Conservation (phyloP, 2,888 invertebrate genomes). For the Epinotia bilunana region DNA sequence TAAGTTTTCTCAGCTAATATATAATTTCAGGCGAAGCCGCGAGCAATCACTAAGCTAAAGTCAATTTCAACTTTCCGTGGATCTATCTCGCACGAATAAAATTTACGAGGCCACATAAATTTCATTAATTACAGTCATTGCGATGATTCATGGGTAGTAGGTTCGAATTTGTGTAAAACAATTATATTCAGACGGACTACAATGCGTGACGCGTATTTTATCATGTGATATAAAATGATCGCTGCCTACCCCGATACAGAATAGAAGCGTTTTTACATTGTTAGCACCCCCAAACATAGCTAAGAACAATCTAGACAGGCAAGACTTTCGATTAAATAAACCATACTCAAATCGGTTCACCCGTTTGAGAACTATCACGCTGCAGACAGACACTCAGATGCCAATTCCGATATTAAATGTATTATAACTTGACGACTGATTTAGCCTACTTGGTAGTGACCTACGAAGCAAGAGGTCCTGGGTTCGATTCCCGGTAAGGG, state of each 20-base stretch:
- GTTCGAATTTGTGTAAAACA: slow-evolving; percentile 45
- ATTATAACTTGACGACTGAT: too few species aligned
- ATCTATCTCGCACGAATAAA: slow-evolving; percentile 39
- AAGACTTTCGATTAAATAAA: too few species aligned
- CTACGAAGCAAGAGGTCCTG: too few species aligned
- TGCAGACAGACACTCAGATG: too few species aligned
- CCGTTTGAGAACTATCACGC: too few species aligned
- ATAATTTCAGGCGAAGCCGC: not conserved
- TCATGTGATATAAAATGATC: slow-evolving; percentile 15
- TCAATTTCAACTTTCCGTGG: slow-evolving; percentile 32
- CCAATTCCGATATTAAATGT: too few species aligned
- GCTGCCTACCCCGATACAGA: too few species aligned
- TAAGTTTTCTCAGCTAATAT: not conserved
- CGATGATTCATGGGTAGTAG: slow-evolving; percentile 42
- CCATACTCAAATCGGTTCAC: too few species aligned
- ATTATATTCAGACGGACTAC: slow-evolving; percentile 41
- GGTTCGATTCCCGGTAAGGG: too few species aligned
- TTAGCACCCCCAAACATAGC: not conserved
- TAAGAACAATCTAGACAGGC: too few species aligned
- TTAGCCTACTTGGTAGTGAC: too few species aligned
- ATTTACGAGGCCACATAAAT: slow-evolving; percentile 43
- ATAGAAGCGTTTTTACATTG: not conserved
- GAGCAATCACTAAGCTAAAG: not conserved
- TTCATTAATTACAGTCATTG: slow-evolving; percentile 44
- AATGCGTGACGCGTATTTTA: slow-evolving; percentile 22